Conservation (phyloP, 2,888 invertebrate genomes). For the Apocheima hispidaria region DNA sequence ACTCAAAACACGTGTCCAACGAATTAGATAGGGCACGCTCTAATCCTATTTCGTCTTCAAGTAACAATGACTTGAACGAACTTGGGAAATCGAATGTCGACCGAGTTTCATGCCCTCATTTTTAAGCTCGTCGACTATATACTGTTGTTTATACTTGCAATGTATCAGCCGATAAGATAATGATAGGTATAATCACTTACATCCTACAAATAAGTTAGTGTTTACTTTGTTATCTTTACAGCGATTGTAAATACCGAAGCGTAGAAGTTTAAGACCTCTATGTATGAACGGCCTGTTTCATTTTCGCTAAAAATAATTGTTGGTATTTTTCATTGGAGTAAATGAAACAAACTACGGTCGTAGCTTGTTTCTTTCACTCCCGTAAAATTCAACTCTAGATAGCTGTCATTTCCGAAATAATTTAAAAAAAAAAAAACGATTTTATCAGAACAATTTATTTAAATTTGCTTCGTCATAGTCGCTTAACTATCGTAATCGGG, state of each 20-base stretch:
- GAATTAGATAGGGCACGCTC: background rate
- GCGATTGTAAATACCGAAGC: conserved; percentile 10
- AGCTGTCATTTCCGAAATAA: too few species aligned
- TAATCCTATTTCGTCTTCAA: background rate
- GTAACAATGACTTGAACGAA: conserved; percentile 16
- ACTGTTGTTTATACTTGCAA: background rate
- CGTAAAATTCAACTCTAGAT: too few species aligned
- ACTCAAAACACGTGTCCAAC: background rate
- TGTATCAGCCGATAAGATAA: conserved; percentile 13
- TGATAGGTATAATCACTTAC: background rate
- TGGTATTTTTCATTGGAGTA: too few species aligned
- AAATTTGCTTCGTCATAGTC: too few species aligned
- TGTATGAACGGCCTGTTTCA: too few species aligned
- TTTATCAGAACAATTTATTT: too few species aligned
- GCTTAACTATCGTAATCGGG: too few species aligned
- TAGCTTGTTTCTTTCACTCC: too few species aligned
- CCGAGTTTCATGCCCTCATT: conserved; percentile 14
- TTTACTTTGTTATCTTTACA: conserved; percentile 5
- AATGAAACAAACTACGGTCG: too few species aligned
- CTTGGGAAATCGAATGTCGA: conserved; percentile 27
- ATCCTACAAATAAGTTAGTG: conserved; percentile 2
- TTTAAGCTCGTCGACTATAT: background rate
- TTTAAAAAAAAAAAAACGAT: too few species aligned
- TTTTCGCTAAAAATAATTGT: too few species aligned
- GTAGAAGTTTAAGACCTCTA: too few species aligned